Conservation (phyloP, 1,140 invertebrate species). For the Lerema accius region DNA sequence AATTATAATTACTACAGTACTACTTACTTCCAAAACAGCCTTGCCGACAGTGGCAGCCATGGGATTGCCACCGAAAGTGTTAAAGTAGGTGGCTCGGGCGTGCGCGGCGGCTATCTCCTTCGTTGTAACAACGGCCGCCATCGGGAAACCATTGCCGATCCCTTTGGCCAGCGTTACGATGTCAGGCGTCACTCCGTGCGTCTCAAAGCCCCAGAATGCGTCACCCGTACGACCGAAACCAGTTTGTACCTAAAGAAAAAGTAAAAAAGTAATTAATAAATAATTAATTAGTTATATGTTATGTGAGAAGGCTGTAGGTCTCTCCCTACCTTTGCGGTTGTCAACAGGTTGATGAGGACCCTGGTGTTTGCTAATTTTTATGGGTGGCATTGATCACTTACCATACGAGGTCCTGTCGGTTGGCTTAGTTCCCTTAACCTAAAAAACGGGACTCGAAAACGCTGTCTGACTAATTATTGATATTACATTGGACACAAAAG, state of each 20-base stretch:
- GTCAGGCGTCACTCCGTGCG: slow-evolving; percentile 94
- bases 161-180: slow-evolving; percentile 96
- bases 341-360: too few relatives aligned
- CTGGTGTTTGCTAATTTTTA: too few relatives aligned
- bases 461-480: too few relatives aligned
- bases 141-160: slow-evolving; percentile 97
- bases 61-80: slow-evolving; percentile 98
- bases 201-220: slow-evolving; percentile 97
- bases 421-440: too few relatives aligned
- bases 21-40: slow-evolving; percentile 95
- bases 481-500: too few relatives aligned
- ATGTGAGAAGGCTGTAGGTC: background rate
- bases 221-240: slow-evolving; percentile 97
- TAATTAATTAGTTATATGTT: background rate
- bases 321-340: too few relatives aligned
- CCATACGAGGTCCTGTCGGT: too few relatives aligned
- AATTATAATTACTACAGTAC: too few relatives aligned
- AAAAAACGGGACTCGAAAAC: too few relatives aligned
- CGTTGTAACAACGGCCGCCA: slow-evolving; percentile 97
- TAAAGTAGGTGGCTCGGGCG: slow-evolving; percentile 93
- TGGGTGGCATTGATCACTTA: too few relatives aligned
- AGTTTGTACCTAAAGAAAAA: slow-evolving; percentile 90
- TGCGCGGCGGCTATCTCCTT: slow-evolving; percentile 91
- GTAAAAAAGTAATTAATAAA: background rate
- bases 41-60: slow-evolving; percentile 93